Percentiles rank a stretch among this genome's conserved stretches.
phyloP scores from a whole-genome alignment of 1,140 invertebrate genomes.

The Magallana angulata region DNA sequence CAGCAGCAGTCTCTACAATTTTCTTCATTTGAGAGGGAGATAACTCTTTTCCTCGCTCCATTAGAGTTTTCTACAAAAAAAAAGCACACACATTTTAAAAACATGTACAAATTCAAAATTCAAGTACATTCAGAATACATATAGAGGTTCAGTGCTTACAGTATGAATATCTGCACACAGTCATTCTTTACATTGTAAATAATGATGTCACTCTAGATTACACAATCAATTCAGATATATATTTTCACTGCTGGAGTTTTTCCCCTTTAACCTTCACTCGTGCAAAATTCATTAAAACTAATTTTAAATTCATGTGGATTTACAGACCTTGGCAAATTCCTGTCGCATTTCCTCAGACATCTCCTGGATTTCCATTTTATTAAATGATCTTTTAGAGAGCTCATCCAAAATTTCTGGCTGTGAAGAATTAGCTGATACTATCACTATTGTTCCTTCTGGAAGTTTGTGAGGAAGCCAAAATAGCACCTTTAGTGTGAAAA shows the following conservation, averaged over 20 bases:
- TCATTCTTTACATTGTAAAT: too few species aligned
- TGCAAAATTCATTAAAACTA: too few species aligned
- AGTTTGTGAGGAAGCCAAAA: slow-evolving; percentile 67
- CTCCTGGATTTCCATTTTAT: slow-evolving; percentile 51
- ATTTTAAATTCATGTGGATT: background rate
- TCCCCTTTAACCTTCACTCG: too few species aligned
- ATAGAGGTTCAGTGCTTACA: too few species aligned
- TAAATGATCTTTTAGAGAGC: slow-evolving; percentile 53
- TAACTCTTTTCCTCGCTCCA: slow-evolving; percentile 65
- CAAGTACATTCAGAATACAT: too few species aligned
- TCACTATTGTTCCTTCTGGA: slow-evolving; percentile 53
- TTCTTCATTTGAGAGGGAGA: slow-evolving; percentile 62
- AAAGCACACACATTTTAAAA: background rate
- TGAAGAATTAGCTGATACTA: slow-evolving; percentile 59
- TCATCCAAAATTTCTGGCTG: slow-evolving; percentile 59
- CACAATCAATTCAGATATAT: too few species aligned
- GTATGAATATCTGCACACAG: too few species aligned
- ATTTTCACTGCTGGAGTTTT: too few species aligned
- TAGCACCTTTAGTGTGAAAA: slow-evolving; percentile 56
- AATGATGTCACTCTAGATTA: too few species aligned
- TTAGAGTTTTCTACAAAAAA: slow-evolving; percentile 60
- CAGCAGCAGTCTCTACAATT: slow-evolving; percentile 58
- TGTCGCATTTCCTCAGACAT: slow-evolving; percentile 52
- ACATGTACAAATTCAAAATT: background rate
- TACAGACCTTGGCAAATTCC: slow-evolving; percentile 64